These are phyloP conservation scores for Larimichthys polyactis DNA, from an alignment of 2,113 vertebrate species.

Conservation along the genomic window DNA sequence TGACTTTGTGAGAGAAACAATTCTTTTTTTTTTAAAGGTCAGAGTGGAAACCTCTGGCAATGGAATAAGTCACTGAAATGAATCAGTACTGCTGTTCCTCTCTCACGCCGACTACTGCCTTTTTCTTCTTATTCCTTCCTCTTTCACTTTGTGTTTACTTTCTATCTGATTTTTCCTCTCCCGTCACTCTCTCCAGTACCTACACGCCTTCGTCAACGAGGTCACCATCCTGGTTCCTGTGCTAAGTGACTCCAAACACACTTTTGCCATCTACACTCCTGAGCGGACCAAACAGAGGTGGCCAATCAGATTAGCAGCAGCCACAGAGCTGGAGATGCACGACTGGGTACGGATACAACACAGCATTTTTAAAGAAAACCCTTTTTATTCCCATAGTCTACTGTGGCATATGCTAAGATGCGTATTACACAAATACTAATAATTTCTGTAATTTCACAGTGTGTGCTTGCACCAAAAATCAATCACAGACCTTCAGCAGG, in stretches of 20 bases:
- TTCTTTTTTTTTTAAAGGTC: background rate
- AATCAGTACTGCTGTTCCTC: background rate
- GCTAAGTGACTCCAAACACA: slow-evolving; percentile 92
- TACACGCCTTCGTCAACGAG: slow-evolving; percentile 96
- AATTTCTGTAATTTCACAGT: background rate
- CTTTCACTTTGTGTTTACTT: background rate
- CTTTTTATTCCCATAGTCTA: background rate
- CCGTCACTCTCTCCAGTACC: slow-evolving; percentile 85
- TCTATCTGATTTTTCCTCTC: background rate
- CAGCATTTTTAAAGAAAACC: background rate
- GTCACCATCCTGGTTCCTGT: slow-evolving; percentile 95
- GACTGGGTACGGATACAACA: slow-evolving; percentile 89
- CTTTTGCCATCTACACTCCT: slow-evolving; percentile 94
- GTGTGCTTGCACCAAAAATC: background rate
- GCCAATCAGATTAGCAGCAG: slow-evolving; percentile 91
- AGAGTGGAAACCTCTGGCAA: background rate
- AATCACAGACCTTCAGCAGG: background rate
- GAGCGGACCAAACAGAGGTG: slow-evolving; percentile 94
- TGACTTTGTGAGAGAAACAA: background rate
- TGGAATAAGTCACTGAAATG: background rate
- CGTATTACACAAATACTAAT: background rate
- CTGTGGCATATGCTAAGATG: background rate
- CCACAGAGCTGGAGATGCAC: slow-evolving; percentile 95
- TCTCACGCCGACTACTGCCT: background rate
- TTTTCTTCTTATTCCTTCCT: background rate